Evolutionary conservation across 2,797 vertebrate species (phyloP).

Genomic region (Strix occidentalis): DNA sequence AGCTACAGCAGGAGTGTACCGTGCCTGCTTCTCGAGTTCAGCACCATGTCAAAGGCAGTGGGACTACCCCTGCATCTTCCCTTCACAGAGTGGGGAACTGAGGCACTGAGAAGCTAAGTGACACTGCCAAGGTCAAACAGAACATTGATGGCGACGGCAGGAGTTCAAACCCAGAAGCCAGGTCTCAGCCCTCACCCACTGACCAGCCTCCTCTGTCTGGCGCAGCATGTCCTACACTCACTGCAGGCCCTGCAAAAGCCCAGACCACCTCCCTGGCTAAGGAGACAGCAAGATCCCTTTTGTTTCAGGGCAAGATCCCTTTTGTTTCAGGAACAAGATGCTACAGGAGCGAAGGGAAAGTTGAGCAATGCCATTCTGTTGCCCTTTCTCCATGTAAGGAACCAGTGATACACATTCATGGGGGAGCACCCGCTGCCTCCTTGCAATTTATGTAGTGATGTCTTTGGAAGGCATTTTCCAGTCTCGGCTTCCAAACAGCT

Average conservation of each 20-base stretch:
- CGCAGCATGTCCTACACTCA: fast-evolving
- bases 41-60: fast-evolving
- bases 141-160: background rate
- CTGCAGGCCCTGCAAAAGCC: background rate
- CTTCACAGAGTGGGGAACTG: background rate
- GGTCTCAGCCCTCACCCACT: background rate
- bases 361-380: background rate
- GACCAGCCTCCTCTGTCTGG: background rate
- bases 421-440: too few relatives aligned
- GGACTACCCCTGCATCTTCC: background rate
- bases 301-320: background rate
- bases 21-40: background rate
- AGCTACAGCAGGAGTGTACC: background rate
- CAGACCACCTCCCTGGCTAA: background rate
- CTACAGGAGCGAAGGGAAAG: background rate
- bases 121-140: background rate
- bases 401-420: fast-evolving
- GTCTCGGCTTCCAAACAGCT: background rate
- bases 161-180: background rate
- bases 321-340: background rate
- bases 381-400: background rate
- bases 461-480: background rate
- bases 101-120: background rate
- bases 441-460: background rate
- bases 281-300: background rate